Conservation (phyloP, 2,113 vertebrate genomes). For the Orientallactaga bullata region DNA sequence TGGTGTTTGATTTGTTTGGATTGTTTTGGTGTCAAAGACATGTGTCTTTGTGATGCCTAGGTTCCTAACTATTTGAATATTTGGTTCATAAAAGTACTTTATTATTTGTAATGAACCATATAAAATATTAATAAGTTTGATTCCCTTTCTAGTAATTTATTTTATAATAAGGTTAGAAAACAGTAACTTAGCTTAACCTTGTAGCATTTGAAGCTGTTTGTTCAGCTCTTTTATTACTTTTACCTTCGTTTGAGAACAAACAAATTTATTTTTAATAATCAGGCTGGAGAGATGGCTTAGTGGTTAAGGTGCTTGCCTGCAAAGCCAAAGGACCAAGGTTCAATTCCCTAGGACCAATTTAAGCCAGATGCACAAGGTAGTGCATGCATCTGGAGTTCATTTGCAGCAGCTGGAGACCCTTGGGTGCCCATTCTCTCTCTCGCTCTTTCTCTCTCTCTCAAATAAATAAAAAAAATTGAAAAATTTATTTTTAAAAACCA, state of each 20-base stretch:
- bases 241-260: neutral
- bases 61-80: slow-evolving; percentile 50
- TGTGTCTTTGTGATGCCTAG: neutral
- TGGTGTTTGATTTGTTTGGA: neutral
- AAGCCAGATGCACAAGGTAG: too few relatives aligned
- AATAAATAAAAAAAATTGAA: too few relatives aligned
- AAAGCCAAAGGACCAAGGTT: too few relatives aligned
- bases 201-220: slow-evolving; percentile 44
- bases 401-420: too few relatives aligned
- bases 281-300: too few relatives aligned
- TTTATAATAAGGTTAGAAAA: neutral
- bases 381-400: too few relatives aligned
- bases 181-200: neutral
- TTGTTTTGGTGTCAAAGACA: slow-evolving; percentile 21
- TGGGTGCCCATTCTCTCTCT: too few relatives aligned
- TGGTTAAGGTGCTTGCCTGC: too few relatives aligned
- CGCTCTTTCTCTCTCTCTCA: too few relatives aligned
- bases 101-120: slow-evolving; percentile 23
- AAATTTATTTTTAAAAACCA: neutral
- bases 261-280: neutral
- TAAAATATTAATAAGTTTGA: neutral
- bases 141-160: slow-evolving; percentile 23
- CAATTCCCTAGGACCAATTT: too few relatives aligned
- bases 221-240: neutral
- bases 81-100: neutral